Evolutionary conservation across 2,888 invertebrate genomes (phyloP), one percentile per base, ranked within the genome.

Genomic region (Cantharis lateralis): DNA sequence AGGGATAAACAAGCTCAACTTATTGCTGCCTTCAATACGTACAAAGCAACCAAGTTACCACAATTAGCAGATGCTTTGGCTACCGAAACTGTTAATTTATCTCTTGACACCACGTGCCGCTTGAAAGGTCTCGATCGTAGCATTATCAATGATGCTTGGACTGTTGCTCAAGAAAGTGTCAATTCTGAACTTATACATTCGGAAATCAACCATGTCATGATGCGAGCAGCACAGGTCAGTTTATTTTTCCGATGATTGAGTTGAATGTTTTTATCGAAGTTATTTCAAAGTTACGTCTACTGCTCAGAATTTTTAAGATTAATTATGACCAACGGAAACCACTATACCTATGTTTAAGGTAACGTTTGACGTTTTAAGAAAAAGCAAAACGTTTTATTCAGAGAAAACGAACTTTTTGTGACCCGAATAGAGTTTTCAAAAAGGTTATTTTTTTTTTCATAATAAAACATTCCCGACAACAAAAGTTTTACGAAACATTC

Each of bases 141-240:
- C 73, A 90, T 94, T 48, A 92, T 94, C 16, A 92, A 94, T 28
- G 93, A 93, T 83, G 94, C 95, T 5, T 94, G 93, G 92, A 92
- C 92, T 62, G 90, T 93, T 77, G 95, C 95, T 0, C 92, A 94
- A 72, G 94, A 95, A 84, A 92, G 93, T 1, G 92, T 95, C 0
- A 94, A 93, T 82, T 91, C 92, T 1, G 94, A 94, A 86, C 89
- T 95, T 26, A 93, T 95, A 26, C 94, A 94, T 84, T 93, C 94
- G 0, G 95, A 95, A 88, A 93, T 95, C 78, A 91, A 93, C 15
- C 93, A 94, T 77, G 93, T 95, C 7, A 90, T 95, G 84, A 89
- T 91, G 83, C 90, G 93, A 62, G 94, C 93, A 75, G 93, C 93
- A 5, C 92, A 93, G 83, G 89, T 91, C 69, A 24, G 69, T 70